Conservation (phyloP, 2,888 invertebrate species). For the Caenorhabditis sp. region DNA sequence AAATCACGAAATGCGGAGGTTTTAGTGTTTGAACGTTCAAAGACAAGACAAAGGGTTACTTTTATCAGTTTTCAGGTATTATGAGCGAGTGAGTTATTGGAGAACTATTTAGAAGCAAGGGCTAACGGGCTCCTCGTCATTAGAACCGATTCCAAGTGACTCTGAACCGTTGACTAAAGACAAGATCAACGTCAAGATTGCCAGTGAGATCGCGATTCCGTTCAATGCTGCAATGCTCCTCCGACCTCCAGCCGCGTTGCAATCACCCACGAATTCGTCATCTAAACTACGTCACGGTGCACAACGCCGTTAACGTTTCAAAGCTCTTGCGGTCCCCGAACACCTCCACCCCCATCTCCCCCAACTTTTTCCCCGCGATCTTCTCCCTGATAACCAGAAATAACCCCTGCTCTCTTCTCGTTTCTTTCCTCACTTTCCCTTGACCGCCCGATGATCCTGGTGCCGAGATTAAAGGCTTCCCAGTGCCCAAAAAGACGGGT, state of each 20-base stretch:
- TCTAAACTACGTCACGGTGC: too few species aligned
- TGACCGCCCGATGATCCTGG: conserved; percentile 52
- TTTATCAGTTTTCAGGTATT: neutral
- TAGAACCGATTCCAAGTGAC: too few species aligned
- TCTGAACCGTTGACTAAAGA: too few species aligned
- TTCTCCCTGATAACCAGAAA: conserved; percentile 19
- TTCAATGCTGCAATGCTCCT: too few species aligned
- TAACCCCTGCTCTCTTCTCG: too few species aligned
- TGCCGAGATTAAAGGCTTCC: conserved; percentile 56
- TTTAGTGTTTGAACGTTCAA: conserved; percentile 45
- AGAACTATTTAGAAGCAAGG: neutral
- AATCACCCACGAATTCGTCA: neutral
- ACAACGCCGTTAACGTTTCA: neutral
- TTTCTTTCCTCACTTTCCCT: conserved; percentile 20
- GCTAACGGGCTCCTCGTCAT: too few species aligned
- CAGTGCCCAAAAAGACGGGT: conserved; percentile 30
- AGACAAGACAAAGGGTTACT: conserved; percentile 11
- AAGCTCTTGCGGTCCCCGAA: neutral
- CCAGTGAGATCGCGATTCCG: too few species aligned
- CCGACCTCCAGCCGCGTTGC: too few species aligned
- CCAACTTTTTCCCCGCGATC: neutral
- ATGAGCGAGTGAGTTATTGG: neutral
- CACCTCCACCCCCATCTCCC: conserved; percentile 1
- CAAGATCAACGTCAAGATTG: too few species aligned
- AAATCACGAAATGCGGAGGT: conserved; percentile 25